These are phyloP conservation scores for Heliconius hewitsoni DNA, from an alignment of 1,140 invertebrate genomes.

Conservation along the genomic window DNA sequence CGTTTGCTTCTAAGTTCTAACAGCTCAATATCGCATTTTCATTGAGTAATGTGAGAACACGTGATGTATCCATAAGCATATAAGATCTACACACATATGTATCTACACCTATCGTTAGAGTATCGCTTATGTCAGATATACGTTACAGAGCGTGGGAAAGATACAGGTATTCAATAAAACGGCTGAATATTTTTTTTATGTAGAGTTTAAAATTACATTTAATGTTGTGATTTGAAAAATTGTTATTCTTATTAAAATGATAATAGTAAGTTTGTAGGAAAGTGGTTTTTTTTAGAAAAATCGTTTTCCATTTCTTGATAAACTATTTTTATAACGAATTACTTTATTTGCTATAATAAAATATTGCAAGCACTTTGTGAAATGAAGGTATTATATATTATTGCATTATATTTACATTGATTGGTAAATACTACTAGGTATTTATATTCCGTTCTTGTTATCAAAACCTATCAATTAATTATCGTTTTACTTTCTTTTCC, in stretches of 20 bases:
- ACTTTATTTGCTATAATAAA: no score
- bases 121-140: slow-evolving; percentile 22
- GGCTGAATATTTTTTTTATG: neutral
- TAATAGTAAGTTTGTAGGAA: neutral
- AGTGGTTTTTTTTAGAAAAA: no score
- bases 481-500: no score
- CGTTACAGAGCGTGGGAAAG: slow-evolving; percentile 9
- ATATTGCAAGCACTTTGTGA: no score
- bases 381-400: no score
- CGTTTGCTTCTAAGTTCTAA: neutral
- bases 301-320: no score
- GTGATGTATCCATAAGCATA: slow-evolving; percentile 8
- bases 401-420: no score
- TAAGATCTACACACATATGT: neutral
- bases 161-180: neutral
- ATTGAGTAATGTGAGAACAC: slow-evolving; percentile 19
- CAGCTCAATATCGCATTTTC: slow-evolving; percentile 8
- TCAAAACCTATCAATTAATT: no score
- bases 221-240: neutral
- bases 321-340: no score
- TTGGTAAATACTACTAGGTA: no score
- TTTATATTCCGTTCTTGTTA: no score
- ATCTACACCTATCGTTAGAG: slow-evolving; percentile 6
- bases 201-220: neutral
- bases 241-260: neutral